Evolutionary conservation across 2,888 invertebrate genomes (phyloP).

Genomic region (Drosophila subquinaria): DNA sequence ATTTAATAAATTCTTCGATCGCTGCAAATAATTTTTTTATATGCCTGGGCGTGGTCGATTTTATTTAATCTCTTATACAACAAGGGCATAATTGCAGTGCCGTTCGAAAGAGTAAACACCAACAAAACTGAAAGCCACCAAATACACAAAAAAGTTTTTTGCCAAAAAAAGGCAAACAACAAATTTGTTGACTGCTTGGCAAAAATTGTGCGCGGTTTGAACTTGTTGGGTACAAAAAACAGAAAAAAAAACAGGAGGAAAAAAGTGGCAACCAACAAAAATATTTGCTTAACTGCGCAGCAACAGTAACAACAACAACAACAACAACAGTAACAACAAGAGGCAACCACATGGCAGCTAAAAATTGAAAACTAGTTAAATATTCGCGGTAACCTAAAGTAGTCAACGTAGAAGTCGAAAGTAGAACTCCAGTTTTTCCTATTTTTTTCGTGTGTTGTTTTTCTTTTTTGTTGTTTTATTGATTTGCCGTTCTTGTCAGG

Average conservation of each 20-base stretch:
- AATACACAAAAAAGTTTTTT: slow-evolving; percentile 33
- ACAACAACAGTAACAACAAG: slow-evolving; percentile 18
- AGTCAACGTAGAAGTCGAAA: slow-evolving; percentile 41
- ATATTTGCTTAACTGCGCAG: slow-evolving; percentile 43
- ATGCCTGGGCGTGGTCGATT: not conserved
- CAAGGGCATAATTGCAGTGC: slow-evolving; percentile 33
- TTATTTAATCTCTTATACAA: slow-evolving; percentile 16
- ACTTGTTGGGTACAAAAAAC: slow-evolving; percentile 24
- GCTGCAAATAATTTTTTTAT: slow-evolving; percentile 1
- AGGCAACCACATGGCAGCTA: slow-evolving; percentile 47
- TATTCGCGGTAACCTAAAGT: slow-evolving; percentile 56
- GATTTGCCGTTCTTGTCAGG: slow-evolving; percentile 69
- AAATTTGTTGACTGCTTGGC: slow-evolving; percentile 52
- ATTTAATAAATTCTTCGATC: slow-evolving; percentile 15
- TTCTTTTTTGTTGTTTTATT: slow-evolving; percentile 60
- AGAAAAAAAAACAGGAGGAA: slow-evolving; percentile 7
- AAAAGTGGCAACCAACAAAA: slow-evolving; percentile 42
- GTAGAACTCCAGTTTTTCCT: slow-evolving; percentile 39
- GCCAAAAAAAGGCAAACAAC: slow-evolving; percentile 30
- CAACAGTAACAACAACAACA: slow-evolving; percentile 5
- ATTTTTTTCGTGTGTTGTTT: slow-evolving; percentile 41
- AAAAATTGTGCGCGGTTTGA: slow-evolving; percentile 37
- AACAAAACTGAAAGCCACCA: slow-evolving; percentile 22
- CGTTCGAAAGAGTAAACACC: slow-evolving; percentile 25
- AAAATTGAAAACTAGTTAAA: slow-evolving; percentile 79